These are phyloP conservation scores for Mormyrus lacerda DNA, from an alignment of 2,113 vertebrate species.

Conservation along the genomic window DNA sequence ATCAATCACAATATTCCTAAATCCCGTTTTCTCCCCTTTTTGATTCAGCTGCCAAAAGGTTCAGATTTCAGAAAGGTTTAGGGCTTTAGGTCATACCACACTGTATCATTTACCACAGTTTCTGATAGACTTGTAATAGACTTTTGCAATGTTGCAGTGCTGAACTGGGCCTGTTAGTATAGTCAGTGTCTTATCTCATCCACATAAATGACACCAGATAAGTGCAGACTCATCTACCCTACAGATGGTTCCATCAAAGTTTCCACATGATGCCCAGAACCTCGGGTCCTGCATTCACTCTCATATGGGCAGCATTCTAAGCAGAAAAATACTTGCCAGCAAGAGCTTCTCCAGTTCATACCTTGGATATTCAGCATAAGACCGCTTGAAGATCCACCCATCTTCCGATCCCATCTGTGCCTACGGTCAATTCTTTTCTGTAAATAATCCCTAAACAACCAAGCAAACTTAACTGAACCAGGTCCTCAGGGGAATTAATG, in stretches of 20 bases:
- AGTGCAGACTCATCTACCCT: background rate
- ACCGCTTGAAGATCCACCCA: background rate
- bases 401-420: background rate
- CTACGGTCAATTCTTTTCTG: background rate
- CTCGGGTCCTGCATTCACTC: background rate
- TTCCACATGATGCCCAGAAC: background rate
- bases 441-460: background rate
- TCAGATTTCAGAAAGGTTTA: background rate
- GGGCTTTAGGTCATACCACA: background rate
- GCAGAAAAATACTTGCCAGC: background rate
- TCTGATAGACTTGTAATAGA: background rate
- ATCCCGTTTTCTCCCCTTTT: background rate
- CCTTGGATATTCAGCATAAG: background rate
- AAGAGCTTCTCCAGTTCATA: background rate
- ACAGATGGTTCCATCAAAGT: background rate
- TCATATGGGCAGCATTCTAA: background rate
- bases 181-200: background rate
- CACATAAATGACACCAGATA: background rate
- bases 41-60: background rate
- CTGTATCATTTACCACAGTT: background rate
- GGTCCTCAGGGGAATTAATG: background rate
- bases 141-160: background rate
- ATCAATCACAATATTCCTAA: background rate
- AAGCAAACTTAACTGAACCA: background rate
- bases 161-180: background rate